phyloP scores from a whole-genome alignment of 2,888 invertebrate genomes.

The Caenorhabditis doughertyi region DNA sequence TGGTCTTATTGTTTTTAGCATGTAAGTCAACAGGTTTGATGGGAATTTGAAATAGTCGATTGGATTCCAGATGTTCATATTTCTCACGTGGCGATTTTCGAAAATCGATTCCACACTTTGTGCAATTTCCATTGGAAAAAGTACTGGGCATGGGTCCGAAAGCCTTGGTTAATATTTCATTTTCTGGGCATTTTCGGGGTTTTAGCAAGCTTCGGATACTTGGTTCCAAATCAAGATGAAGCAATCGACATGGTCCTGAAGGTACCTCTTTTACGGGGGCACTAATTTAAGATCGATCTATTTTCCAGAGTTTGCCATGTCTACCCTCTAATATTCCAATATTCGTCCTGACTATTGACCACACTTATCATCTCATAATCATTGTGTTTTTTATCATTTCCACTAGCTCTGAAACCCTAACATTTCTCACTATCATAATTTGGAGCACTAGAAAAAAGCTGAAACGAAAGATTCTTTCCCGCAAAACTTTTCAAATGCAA shows the following conservation, averaged over 20 bases:
- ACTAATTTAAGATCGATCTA: not conserved
- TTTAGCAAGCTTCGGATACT: not conserved
- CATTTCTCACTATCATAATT: not conserved
- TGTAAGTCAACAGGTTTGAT: too few relatives aligned
- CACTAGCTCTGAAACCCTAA: not conserved
- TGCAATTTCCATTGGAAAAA: not conserved
- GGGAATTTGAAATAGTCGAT: too few relatives aligned
- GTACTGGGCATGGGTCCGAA: not conserved
- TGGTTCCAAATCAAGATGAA: not conserved
- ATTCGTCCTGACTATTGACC: not conserved
- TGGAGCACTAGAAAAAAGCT: not conserved
- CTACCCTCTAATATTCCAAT: not conserved
- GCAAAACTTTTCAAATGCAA: conserved; percentile 6
- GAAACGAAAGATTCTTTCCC: not conserved
- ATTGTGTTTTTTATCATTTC: not conserved
- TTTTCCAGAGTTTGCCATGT: conserved; percentile 1
- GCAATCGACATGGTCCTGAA: not conserved
- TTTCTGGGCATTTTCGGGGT: not conserved
- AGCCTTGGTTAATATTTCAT: not conserved
- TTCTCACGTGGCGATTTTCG: not conserved
- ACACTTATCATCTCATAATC: not conserved
- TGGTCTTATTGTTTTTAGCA: too few relatives aligned
- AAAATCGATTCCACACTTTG: not conserved
- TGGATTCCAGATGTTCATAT: not conserved
- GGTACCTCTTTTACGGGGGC: not conserved